Percentiles rank a stretch among this genome's conserved stretches.
Evolutionary conservation across 2,113 vertebrate species (phyloP).

Genomic region (Tragelaphus scriptus): DNA sequence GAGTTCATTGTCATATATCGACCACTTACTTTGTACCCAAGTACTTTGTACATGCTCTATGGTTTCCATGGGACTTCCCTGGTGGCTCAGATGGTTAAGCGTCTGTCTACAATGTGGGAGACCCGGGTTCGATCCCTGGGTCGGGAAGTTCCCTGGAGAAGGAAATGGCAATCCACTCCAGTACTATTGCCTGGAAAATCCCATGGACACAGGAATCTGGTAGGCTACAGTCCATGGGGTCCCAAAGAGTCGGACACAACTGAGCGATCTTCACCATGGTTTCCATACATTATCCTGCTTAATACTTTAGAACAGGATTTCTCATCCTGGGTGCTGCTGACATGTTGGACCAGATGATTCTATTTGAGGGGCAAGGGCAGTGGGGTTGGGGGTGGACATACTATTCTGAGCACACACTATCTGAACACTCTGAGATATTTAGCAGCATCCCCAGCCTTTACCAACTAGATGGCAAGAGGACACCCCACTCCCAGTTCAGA

Average conservation of each 20-base stretch:
- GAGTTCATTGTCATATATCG: neutral
- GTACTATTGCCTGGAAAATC: too few species aligned
- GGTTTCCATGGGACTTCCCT: neutral
- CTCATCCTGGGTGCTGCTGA: neutral
- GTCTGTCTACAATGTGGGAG: too few species aligned
- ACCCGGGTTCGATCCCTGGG: too few species aligned
- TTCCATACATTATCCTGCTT: neutral
- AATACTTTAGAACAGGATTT: neutral
- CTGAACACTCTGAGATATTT: neutral
- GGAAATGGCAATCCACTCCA: too few species aligned
- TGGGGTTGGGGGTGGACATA: neutral
- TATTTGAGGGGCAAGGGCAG: neutral
- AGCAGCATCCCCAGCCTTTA: neutral
- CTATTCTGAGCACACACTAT: neutral
- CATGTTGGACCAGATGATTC: neutral
- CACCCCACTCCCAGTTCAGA: neutral
- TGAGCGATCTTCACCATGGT: neutral
- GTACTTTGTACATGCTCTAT: neutral
- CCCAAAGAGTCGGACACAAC: too few species aligned
- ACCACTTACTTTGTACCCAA: neutral
- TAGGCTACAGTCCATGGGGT: too few species aligned
- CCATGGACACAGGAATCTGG: too few species aligned
- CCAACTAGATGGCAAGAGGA: neutral
- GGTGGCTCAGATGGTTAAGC: too few species aligned
- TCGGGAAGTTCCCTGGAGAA: too few species aligned